Percentiles rank a stretch among this genome's conserved stretches.
Evolutionary conservation across 1,140 invertebrate genomes (phyloP).

Genomic region (Caerostris darwini): DNA sequence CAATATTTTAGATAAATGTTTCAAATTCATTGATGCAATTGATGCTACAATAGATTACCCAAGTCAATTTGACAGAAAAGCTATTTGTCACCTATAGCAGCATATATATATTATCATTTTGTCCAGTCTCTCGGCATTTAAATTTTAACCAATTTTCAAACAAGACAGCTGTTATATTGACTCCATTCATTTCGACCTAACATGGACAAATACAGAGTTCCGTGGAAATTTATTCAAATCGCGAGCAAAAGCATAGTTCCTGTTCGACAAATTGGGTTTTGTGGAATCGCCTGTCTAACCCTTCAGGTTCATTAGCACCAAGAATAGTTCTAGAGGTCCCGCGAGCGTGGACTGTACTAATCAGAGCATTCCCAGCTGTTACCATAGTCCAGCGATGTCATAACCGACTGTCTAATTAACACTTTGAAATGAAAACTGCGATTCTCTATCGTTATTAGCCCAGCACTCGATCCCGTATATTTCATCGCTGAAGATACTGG

Average conservation of each 20-base stretch:
- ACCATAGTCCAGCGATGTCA: background rate
- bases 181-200: background rate
- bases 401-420: conserved; percentile 67
- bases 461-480: background rate
- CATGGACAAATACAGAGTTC: background rate
- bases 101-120: background rate
- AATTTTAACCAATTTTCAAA: background rate
- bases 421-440: conserved; percentile 55
- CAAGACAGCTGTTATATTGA: background rate
- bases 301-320: conserved; percentile 38
- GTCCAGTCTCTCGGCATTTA: background rate
- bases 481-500: background rate
- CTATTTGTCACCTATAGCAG: background rate
- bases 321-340: background rate
- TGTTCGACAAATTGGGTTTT: conserved; percentile 11
- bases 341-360: conserved; percentile 28
- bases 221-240: conserved; percentile 19
- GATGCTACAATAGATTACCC: background rate
- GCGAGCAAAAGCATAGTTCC: conserved; percentile 36
- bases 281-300: background rate
- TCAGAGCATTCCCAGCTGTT: conserved; percentile 68
- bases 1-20: too few species aligned
- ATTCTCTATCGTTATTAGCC: conserved; percentile 54
- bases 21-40: too few species aligned
- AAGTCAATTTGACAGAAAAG: background rate